phyloP scores from a whole-genome alignment of 1,140 invertebrate species.

The Calliphora vicina region DNA sequence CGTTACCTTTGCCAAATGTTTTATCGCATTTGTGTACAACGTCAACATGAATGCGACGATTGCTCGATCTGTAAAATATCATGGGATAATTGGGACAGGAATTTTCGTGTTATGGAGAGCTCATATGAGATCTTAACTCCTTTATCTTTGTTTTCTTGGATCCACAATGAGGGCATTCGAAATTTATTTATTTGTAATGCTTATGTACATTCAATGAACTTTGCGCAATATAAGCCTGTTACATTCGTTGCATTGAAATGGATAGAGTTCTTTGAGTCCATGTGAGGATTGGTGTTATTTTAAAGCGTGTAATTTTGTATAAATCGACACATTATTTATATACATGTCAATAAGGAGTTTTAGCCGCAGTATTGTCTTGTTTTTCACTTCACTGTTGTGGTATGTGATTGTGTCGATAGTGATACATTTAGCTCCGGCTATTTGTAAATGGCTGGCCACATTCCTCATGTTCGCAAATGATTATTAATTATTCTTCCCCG shows the following conservation, averaged over 20 bases:
- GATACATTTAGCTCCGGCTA: background rate
- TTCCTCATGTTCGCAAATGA: constrained; percentile 12
- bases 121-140: constrained; percentile 40
- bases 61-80: constrained; percentile 36
- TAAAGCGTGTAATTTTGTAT: background rate
- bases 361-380: background rate
- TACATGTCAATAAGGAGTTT: background rate
- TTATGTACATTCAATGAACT: constrained; percentile 33
- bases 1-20: constrained; percentile 38
- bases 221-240: constrained; percentile 15
- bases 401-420: constrained; percentile 31
- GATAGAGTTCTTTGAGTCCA: constrained; percentile 22
- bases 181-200: constrained; percentile 40
- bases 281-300: constrained; percentile 37
- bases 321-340: constrained; percentile 39
- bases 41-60: constrained; percentile 36
- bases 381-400: background rate
- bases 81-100: constrained; percentile 37
- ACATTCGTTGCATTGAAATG: constrained; percentile 38
- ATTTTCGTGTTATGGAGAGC: constrained; percentile 39
- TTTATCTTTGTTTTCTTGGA: constrained; percentile 36
- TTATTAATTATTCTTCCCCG: background rate
- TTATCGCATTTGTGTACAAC: constrained; percentile 42
- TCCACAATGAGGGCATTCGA: constrained; percentile 37
- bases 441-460: constrained; percentile 24